Conservation (phyloP, 1,140 invertebrate species). For the Ostrea edulis region DNA sequence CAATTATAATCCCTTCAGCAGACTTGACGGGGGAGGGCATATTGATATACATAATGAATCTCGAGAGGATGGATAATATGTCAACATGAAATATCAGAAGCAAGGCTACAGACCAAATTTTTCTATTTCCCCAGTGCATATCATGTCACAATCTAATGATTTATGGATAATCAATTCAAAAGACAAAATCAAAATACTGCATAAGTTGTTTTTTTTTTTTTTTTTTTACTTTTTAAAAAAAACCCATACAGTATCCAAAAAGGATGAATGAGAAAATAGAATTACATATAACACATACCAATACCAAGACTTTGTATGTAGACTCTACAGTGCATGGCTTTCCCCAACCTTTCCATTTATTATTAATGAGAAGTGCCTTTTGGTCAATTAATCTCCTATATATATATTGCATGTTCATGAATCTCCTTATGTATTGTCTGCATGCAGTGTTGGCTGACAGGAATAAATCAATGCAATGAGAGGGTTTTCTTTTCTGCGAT, state of each 20-base stretch:
- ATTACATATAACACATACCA: background rate
- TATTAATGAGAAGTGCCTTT: conserved; percentile 9
- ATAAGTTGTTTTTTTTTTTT: background rate
- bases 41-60: background rate
- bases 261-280: background rate
- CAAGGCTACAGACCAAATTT: background rate
- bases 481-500: background rate
- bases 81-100: background rate
- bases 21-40: background rate
- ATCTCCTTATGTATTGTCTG: background rate
- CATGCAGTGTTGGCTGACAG: background rate
- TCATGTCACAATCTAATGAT: background rate
- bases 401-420: conserved; percentile 23
- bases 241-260: background rate
- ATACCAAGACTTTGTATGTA: background rate
- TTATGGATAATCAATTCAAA: background rate
- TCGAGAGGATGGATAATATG: background rate
- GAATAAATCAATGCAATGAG: background rate
- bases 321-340: background rate
- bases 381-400: conserved; percentile 1
- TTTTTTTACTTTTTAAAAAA: background rate
- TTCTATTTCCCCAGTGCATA: conserved; percentile 2
- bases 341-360: background rate
- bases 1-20: background rate
- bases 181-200: background rate